Evolutionary conservation across 2,888 invertebrate species (phyloP).

Genomic region (Drosophila hamatofila): DNA sequence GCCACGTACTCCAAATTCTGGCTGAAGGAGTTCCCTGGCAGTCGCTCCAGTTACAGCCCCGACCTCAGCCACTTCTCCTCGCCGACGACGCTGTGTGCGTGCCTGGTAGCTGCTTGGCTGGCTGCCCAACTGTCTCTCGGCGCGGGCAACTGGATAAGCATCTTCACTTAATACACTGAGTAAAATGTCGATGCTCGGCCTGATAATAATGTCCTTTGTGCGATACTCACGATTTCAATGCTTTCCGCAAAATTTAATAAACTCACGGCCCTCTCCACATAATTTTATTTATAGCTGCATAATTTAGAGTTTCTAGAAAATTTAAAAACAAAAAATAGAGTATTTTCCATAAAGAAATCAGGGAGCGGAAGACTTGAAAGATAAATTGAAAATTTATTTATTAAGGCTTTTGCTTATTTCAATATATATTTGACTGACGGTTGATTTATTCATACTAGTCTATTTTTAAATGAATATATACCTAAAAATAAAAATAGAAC

Average conservation of each 20-base stretch:
- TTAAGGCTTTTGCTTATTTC: background rate
- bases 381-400: conserved; percentile 1
- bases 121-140: conserved; percentile 37
- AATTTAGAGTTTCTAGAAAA: conserved; percentile 22
- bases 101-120: conserved; percentile 27
- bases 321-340: background rate
- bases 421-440: too few relatives aligned
- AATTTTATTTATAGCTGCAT: conserved; percentile 36
- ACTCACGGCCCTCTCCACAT: conserved; percentile 41
- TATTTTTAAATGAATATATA: background rate
- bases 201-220: conserved; percentile 77
- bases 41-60: conserved; percentile 13
- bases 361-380: background rate
- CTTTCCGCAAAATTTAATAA: conserved; percentile 70
- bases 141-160: conserved; percentile 67
- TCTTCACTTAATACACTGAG: conserved; percentile 77
- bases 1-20: conserved; percentile 55
- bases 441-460: background rate
- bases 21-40: conserved; percentile 20
- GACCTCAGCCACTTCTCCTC: background rate
- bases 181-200: conserved; percentile 75
- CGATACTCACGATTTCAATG: conserved; percentile 45
- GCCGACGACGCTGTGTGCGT: conserved; percentile 20
- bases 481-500: conserved; percentile 3
- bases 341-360: background rate